Percentiles rank a stretch among this genome's conserved stretches.
Conservation (phyloP, 2,113 vertebrate species). For the Lucifuga dentata region DNA sequence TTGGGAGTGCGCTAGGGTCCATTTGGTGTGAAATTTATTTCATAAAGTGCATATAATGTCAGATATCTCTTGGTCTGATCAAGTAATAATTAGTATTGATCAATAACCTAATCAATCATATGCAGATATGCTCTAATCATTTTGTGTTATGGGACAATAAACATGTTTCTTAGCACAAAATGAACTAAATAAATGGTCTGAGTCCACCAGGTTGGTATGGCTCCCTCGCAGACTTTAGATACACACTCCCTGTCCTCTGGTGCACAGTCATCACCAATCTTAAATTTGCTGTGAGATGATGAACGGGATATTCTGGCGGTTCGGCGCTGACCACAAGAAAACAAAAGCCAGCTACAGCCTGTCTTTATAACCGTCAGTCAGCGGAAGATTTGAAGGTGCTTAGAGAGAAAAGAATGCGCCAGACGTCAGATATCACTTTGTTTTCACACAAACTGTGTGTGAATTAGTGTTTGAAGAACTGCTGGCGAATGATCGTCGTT, state of each 20-base stretch:
- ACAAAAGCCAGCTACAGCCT: constrained; percentile 61
- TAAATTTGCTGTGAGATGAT: constrained; percentile 68
- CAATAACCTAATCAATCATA: not conserved
- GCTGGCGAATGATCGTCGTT: no score
- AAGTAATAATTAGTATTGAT: constrained; percentile 14
- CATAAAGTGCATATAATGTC: no score
- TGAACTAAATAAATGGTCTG: no score
- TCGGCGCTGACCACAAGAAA: constrained; percentile 61
- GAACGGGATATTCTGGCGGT: constrained; percentile 70
- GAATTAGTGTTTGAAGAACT: constrained; percentile 34
- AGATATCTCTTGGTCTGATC: no score
- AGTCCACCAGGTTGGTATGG: no score
- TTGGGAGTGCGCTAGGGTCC: not conserved
- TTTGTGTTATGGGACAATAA: no score
- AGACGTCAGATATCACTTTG: not conserved
- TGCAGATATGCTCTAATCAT: no score
- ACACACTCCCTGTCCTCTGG: constrained; percentile 35
- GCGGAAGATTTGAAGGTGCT: constrained; percentile 47
- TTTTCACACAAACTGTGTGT: constrained; percentile 23
- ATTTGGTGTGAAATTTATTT: not conserved
- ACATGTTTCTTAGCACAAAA: not conserved
- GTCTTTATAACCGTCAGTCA: constrained; percentile 62
- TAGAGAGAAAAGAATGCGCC: constrained; percentile 16
- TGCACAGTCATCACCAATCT: constrained; percentile 66
- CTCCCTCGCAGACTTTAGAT: constrained; percentile 35